Conservation (phyloP, 1,140 invertebrate genomes). For the Rhysida immarginata region DNA sequence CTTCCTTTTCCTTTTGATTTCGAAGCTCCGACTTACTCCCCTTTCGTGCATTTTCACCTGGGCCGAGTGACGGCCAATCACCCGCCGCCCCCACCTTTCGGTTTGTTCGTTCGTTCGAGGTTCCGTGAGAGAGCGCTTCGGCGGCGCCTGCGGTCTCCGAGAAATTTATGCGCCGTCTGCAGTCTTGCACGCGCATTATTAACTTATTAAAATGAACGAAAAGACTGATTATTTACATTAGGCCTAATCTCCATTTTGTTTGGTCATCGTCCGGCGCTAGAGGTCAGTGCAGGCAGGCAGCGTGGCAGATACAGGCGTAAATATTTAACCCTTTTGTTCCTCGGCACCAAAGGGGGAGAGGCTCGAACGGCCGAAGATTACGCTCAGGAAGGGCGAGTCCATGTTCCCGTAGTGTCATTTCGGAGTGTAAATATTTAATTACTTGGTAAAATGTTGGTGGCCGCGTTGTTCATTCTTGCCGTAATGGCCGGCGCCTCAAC, state of each 20-base stretch:
- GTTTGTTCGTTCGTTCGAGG: too few relatives aligned
- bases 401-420: neutral
- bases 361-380: neutral
- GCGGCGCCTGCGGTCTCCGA: too few relatives aligned
- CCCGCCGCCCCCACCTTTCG: too few relatives aligned
- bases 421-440: neutral
- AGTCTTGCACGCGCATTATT: neutral
- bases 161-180: too few relatives aligned
- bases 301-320: too few relatives aligned
- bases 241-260: slow-evolving; percentile 4
- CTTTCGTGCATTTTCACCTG: too few relatives aligned
- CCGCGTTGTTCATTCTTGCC: neutral
- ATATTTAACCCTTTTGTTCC: slow-evolving; percentile 3
- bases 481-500: neutral
- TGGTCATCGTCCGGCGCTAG: neutral
- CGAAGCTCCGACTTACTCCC: too few relatives aligned
- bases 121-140: too few relatives aligned
- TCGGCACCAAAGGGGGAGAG: neutral
- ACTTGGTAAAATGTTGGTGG: neutral
- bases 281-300: neutral
- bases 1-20: too few relatives aligned
- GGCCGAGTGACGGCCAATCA: too few relatives aligned
- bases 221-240: slow-evolving; percentile 2
- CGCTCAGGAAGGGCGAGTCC: neutral
- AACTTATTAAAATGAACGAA: slow-evolving; percentile 5